Evolutionary conservation across 2,113 vertebrate species (phyloP).

Genomic region (Pelmatolapia mariae): DNA sequence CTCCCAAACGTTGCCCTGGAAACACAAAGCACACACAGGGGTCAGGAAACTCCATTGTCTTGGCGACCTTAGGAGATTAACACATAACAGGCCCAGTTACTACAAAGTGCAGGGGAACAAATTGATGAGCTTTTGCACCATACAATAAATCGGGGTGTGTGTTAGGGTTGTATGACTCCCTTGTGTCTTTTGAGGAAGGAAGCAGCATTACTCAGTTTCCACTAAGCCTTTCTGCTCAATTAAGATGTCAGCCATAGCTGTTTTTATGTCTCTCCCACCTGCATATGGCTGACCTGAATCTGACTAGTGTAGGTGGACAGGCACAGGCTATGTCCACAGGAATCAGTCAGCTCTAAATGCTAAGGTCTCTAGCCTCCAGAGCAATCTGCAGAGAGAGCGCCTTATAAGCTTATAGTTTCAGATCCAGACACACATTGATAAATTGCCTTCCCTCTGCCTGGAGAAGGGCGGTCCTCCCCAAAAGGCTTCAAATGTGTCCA

Average conservation of each 20-base stretch:
- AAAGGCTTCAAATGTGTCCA: slow-evolving; percentile 19
- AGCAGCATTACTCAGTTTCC: background rate
- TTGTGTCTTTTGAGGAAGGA: background rate
- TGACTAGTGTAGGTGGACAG: slow-evolving; percentile 55
- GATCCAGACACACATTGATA: slow-evolving; percentile 35
- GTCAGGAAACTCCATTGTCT: slow-evolving; percentile 49
- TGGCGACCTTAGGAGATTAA: slow-evolving; percentile 37
- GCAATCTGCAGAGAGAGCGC: slow-evolving; percentile 33
- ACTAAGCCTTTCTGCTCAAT: slow-evolving; percentile 17
- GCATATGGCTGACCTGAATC: slow-evolving; percentile 32
- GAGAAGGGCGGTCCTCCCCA: slow-evolving; percentile 2
- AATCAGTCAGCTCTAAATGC: slow-evolving; percentile 63
- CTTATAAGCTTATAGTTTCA: slow-evolving; percentile 54
- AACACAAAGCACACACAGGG: slow-evolving; percentile 51
- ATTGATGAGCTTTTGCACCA: background rate
- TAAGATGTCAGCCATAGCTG: slow-evolving; percentile 36
- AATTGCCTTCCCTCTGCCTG: background rate
- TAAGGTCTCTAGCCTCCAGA: slow-evolving; percentile 36
- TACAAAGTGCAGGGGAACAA: background rate
- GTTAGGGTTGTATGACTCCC: background rate
- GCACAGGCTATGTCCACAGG: slow-evolving; percentile 39
- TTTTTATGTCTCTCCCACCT: slow-evolving; percentile 36
- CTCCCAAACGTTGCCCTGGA: slow-evolving; percentile 83
- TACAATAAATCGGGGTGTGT: background rate
- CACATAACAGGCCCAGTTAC: background rate